These are phyloP conservation scores for Elysia crispata DNA, from an alignment of 2,888 invertebrate species.

Conservation along the genomic window DNA sequence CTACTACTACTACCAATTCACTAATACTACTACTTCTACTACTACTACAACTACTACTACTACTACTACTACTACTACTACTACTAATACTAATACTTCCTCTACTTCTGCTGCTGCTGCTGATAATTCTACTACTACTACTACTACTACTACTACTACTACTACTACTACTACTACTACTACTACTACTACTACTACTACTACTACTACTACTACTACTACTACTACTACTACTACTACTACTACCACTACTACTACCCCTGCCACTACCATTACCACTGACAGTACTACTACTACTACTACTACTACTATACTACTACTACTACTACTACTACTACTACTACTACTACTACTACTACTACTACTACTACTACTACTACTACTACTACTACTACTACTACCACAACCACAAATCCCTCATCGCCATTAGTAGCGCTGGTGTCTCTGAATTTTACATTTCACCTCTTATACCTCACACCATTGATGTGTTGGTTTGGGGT, in stretches of 20 bases:
- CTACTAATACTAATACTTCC: too few species aligned
- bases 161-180: conserved; percentile 25
- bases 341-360: conserved; percentile 32
- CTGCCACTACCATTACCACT: too few species aligned
- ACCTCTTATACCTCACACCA: too few species aligned
- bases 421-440: conserved; percentile 14
- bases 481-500: too few species aligned
- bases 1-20: conserved; percentile 18
- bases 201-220: conserved; percentile 34
- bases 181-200: conserved; percentile 30
- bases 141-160: conserved; percentile 32
- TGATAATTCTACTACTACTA: too few species aligned
- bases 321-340: conserved; percentile 30
- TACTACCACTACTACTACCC: too few species aligned
- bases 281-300: too few species aligned
- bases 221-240: conserved; percentile 38
- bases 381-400: conserved; percentile 24
- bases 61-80: too few species aligned
- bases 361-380: conserved; percentile 33
- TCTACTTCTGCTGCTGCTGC: too few species aligned
- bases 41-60: conserved; percentile 18
- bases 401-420: too few species aligned
- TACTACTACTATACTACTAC: too few species aligned
- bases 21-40: conserved; percentile 26
- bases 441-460: conserved; percentile 4